Evolutionary conservation across 2,797 vertebrate species (phyloP), one percentile per base, ranked within the genome.

Genomic region (Cynopterus sphinx): DNA sequence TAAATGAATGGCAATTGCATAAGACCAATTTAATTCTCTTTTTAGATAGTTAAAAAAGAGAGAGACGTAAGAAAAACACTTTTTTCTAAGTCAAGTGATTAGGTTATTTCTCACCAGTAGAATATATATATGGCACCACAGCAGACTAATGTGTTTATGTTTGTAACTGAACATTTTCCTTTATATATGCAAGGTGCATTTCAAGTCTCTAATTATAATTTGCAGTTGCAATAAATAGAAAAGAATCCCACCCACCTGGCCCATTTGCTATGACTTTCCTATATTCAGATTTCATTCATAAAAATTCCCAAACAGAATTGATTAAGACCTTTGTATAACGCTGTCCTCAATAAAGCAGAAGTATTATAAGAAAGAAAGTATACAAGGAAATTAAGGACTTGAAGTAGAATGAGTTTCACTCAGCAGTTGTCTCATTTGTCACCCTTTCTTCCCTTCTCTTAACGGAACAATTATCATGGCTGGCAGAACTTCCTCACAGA

Each of bases 1-100:
- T 74, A 95, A 95, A 87, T 88, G 57, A 39, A 95, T 78, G 46
- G 39, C 86, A 75, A 96, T 36, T 95, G 63, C 36, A 17, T 84
- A 83, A 81, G 78, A 68, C 68, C 85, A 92, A 94, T 87, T 88
- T 70, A 92, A 92, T 86, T 86, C 39, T 92, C 77, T 94, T 74
- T 86, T 94, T 63, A 49, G 39, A 90, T 36, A 84, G 65, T 22
- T 46, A 36, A 24, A 8, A 63, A 22, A n/a, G 22, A 83, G 39
- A 24, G 3, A 59, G 13, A 78, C 22, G 1, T 67, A 87, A 88
- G 68, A 65, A 92, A 93, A 94, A 90, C n/a, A 61, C 6, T 55
- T 71, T 71, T 78, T 93, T 74, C 17, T 87, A 89, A 93, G n/a
- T 93, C 89, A 94, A 96, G 94, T 9, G 4, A 92, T 79, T 41